Percentiles rank a stretch among this genome's conserved stretches.
Evolutionary conservation across 2,888 invertebrate genomes (phyloP).

Genomic region (Podabrus alpinus): DNA sequence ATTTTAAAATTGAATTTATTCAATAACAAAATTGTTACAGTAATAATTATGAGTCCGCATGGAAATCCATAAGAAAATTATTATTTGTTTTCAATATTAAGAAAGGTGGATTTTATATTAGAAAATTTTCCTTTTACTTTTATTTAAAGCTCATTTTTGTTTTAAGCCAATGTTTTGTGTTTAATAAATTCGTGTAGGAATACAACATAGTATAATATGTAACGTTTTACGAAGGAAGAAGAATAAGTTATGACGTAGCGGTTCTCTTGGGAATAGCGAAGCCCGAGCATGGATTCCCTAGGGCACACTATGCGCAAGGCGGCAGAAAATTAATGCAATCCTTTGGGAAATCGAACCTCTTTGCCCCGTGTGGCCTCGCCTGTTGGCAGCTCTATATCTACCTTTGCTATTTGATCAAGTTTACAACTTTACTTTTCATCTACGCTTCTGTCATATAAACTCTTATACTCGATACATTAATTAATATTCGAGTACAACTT

Average conservation of each 20-base stretch:
- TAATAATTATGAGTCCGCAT: background rate
- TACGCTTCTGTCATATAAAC: constrained; percentile 14
- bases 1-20: background rate
- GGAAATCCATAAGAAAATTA: background rate
- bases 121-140: background rate
- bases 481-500: background rate
- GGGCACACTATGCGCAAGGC: constrained; percentile 75
- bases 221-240: constrained; percentile 51
- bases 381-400: constrained; percentile 48
- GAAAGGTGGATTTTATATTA: background rate
- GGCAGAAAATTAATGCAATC: constrained; percentile 77
- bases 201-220: constrained; percentile 45
- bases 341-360: constrained; percentile 68
- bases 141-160: constrained; percentile 18
- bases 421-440: constrained; percentile 34
- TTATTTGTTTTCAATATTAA: background rate
- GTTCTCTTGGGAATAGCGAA: constrained; percentile 47
- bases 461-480: background rate
- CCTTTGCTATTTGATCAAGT: constrained; percentile 45
- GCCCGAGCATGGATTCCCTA: constrained; percentile 57
- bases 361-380: constrained; percentile 52
- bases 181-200: constrained; percentile 43
- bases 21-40: background rate
- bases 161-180: constrained; percentile 30
- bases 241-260: constrained; percentile 55